Evolutionary conservation across 2,797 vertebrate genomes (phyloP), one percentile per base, ranked within the genome.

Genomic region (Masticophis lateralis): DNA sequence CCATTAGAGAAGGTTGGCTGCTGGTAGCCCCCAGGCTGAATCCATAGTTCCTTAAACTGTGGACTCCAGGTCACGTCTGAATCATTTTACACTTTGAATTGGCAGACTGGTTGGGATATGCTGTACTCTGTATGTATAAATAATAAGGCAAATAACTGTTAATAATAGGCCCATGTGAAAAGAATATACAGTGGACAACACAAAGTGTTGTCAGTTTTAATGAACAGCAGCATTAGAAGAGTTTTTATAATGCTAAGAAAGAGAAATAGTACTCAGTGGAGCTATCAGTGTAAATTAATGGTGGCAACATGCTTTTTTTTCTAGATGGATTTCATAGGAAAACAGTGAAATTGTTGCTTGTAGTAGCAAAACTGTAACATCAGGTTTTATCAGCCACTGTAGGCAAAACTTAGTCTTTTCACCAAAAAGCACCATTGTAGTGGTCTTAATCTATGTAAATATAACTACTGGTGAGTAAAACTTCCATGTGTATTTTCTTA

Each of bases 141-240:
- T 90, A 90, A 57, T 79, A 79, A 90, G 90, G 90, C 56, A 37
- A 56, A 20, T 57, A 59, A 83, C 53, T 57, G 55, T 69, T 59
- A 59, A 91, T 83, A 91, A 83, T 27, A 91, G 22, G 69, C 53
- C 37, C 53, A 79, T 57, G 63, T 90, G 61, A 91, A 91, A 91
- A 74, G 14, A 91, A 79, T 57, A 59, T 83, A 43, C n/a, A 91
- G 55, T 91, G 90, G 69, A 83, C 69, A 83, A 59, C 69, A 32
- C 22, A 27, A 59, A 43, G 13, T 25, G 47, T 28, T 83, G 69
- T 79, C 32, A 79, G 66, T 57, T 90, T 90, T 90, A 90, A 90
- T 79, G 66, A 90, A 69, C 53, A 57, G 28, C 63, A 61, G 27
- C 43, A 61, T 51, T 89, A 51, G 43, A 51, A 51, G 43, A 61